Conservation (phyloP, 2,113 vertebrate species). For the Anser brachyrhynchus region DNA sequence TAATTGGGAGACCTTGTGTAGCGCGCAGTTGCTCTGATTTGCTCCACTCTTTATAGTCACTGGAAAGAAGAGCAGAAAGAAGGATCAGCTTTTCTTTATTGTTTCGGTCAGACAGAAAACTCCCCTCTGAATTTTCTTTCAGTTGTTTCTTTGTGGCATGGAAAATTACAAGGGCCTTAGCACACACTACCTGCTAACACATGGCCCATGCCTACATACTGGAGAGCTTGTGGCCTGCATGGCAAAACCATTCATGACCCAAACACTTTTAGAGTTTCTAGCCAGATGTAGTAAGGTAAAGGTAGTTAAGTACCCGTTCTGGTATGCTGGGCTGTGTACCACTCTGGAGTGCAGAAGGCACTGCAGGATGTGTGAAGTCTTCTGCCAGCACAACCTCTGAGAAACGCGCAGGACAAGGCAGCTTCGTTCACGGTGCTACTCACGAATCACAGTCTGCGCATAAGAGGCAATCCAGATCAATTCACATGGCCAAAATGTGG, state of each 20-base stretch:
- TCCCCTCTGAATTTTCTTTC: not conserved
- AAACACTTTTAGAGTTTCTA: not conserved
- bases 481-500: not conserved
- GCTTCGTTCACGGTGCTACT: not conserved
- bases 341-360: not conserved
- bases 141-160: not conserved
- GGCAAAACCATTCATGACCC: not conserved
- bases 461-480: not conserved
- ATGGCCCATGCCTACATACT: not conserved
- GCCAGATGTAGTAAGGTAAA: not conserved
- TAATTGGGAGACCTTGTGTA: not conserved
- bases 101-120: not conserved
- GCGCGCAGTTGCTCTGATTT: not conserved
- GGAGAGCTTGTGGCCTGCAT: not conserved
- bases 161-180: not conserved
- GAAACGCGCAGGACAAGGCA: not conserved
- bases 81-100: not conserved
- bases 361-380: not conserved
- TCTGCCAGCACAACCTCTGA: not conserved
- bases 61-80: not conserved
- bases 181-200: fast-evolving
- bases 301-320: not conserved
- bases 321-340: not conserved
- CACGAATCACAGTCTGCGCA: not conserved
- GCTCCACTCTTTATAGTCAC: not conserved